phyloP scores from a whole-genome alignment of 2,888 invertebrate species.

The Xylophagus ater region DNA sequence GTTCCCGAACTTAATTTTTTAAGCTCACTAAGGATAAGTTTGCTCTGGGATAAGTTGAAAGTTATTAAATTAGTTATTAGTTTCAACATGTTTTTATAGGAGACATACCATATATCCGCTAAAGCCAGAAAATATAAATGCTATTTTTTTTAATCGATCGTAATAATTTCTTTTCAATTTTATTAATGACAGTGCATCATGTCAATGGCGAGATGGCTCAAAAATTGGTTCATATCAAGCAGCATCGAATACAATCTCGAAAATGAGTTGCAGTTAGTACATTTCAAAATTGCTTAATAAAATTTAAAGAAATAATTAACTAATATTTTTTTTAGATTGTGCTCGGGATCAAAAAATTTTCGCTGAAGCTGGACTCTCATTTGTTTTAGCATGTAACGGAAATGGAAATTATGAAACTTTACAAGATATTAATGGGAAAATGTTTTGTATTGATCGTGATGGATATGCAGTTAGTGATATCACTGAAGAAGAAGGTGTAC shows the following conservation, averaged over 20 bases:
- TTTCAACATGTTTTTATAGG: too few relatives aligned
- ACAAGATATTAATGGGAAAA: slow-evolving; percentile 42
- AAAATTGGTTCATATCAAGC: slow-evolving; percentile 46
- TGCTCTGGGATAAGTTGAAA: too few relatives aligned
- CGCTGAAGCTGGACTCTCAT: slow-evolving; percentile 40
- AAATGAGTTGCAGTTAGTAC: slow-evolving; percentile 48
- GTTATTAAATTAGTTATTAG: too few relatives aligned
- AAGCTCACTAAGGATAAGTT: too few relatives aligned
- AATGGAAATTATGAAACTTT: slow-evolving; percentile 49
- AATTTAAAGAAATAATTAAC: neutral
- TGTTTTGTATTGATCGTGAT: slow-evolving; percentile 51
- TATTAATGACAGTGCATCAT: slow-evolving; percentile 44
- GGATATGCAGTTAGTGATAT: slow-evolving; percentile 41
- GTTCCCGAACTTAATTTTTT: too few relatives aligned
- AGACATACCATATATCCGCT: too few relatives aligned
- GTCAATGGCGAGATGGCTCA: slow-evolving; percentile 48
- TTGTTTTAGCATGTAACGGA: slow-evolving; percentile 41
- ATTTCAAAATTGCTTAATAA: neutral
- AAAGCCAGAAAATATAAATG: too few relatives aligned
- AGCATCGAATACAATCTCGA: slow-evolving; percentile 25
- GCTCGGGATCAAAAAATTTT: slow-evolving; percentile 48
- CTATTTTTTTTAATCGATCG: neutral
- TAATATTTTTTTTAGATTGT: slow-evolving; percentile 42
- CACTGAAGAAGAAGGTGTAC: slow-evolving; percentile 11
- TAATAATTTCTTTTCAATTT: slow-evolving; percentile 1